Conservation (phyloP, 1,140 invertebrate species). For the Drosophila sucinea region DNA sequence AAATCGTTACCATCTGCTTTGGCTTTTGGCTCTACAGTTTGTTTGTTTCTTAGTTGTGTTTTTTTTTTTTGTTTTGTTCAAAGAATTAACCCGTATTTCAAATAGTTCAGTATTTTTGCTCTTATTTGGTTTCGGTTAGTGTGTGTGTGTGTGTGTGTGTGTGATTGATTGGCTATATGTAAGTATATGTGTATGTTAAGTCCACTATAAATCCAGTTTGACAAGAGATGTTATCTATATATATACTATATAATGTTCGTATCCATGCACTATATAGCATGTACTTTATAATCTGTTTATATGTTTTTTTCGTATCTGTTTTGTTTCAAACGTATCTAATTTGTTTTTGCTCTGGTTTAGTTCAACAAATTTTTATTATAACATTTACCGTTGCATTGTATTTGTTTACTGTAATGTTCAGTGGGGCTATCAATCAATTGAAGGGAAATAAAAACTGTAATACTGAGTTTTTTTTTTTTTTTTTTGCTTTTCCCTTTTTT, state of each 20-base stretch:
- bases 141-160: neutral
- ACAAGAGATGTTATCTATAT: neutral
- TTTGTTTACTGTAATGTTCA: slow-evolving; percentile 12
- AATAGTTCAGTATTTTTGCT: slow-evolving; percentile 57
- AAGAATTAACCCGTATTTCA: slow-evolving; percentile 74
- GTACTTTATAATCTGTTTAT: slow-evolving; percentile 10
- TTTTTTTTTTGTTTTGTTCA: slow-evolving; percentile 25
- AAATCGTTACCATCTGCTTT: slow-evolving; percentile 7
- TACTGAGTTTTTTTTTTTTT: neutral
- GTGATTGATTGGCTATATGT: slow-evolving; percentile 46
- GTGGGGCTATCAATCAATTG: slow-evolving; percentile 1
- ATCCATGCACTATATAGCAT: neutral
- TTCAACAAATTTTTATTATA: neutral
- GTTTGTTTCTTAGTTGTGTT: slow-evolving; percentile 10
- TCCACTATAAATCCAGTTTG: slow-evolving; percentile 6
- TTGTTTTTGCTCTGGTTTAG: neutral
- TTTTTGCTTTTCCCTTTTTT: neutral
- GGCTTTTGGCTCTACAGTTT: slow-evolving; percentile 12
- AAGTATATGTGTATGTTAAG: slow-evolving; percentile 25
- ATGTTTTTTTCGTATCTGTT: neutral
- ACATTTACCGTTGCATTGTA: slow-evolving; percentile 9
- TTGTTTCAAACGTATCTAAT: slow-evolving; percentile 5
- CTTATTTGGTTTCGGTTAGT: slow-evolving; percentile 15
- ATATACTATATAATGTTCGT: neutral
- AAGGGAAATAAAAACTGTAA: slow-evolving; percentile 20